phyloP scores from a whole-genome alignment of 1,140 invertebrate genomes.

The Microplitis demolitor region DNA sequence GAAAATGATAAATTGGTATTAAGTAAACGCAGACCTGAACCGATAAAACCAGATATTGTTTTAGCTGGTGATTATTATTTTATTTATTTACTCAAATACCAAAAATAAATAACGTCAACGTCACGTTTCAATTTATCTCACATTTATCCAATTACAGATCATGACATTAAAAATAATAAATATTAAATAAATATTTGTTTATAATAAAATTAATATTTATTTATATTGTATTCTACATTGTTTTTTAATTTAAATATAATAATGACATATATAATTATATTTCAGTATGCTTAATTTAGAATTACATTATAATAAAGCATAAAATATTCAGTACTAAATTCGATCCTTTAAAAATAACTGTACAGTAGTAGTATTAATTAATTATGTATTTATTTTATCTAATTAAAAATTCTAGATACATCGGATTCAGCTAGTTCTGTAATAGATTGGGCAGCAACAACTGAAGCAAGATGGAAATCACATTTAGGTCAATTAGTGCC shows the following conservation, averaged over 20 bases:
- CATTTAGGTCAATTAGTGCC: conserved; percentile 66
- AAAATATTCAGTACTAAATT: no score
- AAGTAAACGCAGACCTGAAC: conserved; percentile 64
- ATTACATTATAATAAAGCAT: no score
- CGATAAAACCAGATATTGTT: conserved; percentile 68
- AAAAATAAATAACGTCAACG: background rate
- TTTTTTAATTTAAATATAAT: no score
- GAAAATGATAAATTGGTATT: conserved; percentile 72
- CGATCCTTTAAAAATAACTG: no score
- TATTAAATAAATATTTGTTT: no score
- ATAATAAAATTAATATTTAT: no score
- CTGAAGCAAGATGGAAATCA: conserved; percentile 65
- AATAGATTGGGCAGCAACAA: conserved; percentile 61
- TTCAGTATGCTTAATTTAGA: no score
- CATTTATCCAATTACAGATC: background rate
- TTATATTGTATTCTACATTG: no score
- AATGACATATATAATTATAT: no score
- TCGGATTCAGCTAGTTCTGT: conserved; percentile 52
- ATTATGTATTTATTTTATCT: background rate
- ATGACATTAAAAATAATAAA: background rate
- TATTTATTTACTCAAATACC: background rate
- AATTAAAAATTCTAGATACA: conserved; percentile 27
- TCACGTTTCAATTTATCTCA: no score
- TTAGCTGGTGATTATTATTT: conserved; percentile 56
- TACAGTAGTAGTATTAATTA: no score